Percentiles rank a stretch among this genome's conserved stretches.
Conservation (phyloP, 2,888 invertebrate species). For the Apodemia zela region DNA sequence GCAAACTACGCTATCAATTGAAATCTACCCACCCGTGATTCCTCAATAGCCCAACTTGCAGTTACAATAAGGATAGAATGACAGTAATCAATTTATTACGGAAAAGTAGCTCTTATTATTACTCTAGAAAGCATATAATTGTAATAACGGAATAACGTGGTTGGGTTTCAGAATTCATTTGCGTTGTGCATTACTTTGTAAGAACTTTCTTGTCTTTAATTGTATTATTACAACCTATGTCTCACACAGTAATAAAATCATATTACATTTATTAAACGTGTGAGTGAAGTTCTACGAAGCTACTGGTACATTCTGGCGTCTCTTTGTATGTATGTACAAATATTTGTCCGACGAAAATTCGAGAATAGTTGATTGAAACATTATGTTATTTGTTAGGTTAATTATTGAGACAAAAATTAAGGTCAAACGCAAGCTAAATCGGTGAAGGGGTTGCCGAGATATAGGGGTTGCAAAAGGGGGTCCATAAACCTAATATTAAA, state of each 20-base stretch:
- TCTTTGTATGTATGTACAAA: too few species aligned
- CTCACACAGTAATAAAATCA: background rate
- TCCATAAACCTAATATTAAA: too few species aligned
- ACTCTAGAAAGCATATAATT: background rate
- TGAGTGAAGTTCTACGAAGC: too few species aligned
- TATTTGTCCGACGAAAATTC: too few species aligned
- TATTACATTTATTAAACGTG: background rate
- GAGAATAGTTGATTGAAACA: too few species aligned
- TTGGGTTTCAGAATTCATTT: slow-evolving; percentile 1
- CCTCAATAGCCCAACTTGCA: slow-evolving; percentile 32
- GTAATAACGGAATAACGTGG: background rate
- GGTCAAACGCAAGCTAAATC: too few species aligned
- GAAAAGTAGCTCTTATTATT: background rate
- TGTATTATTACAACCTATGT: background rate
- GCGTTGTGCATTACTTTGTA: background rate
- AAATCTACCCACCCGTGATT: slow-evolving; percentile 60
- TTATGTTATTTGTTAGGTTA: too few species aligned
- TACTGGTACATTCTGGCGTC: too few species aligned
- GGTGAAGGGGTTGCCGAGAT: too few species aligned
- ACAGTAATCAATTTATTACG: background rate
- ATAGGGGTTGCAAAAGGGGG: too few species aligned
- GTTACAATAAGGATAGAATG: slow-evolving; percentile 12
- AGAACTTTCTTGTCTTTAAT: slow-evolving; percentile 13
- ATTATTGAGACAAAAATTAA: too few species aligned
- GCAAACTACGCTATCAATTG: slow-evolving; percentile 61